phyloP scores from a whole-genome alignment of 2,113 vertebrate genomes.

The Pseudonaja textilis region DNA sequence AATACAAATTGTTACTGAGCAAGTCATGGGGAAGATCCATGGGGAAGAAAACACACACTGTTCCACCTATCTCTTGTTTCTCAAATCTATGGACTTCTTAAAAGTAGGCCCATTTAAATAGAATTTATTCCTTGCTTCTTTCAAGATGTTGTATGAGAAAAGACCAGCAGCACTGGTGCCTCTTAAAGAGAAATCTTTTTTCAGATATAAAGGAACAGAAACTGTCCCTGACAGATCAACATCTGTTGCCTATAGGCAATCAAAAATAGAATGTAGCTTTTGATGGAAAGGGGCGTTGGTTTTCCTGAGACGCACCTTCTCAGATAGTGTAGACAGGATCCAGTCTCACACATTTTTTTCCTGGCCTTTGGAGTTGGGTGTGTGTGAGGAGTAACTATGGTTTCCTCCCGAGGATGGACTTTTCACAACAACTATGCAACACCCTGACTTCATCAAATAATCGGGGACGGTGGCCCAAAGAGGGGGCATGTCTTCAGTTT shows the following conservation, averaged over 20 bases:
- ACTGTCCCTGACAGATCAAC: neutral
- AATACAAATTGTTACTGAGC: neutral
- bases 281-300: neutral
- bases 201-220: neutral
- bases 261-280: neutral
- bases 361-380: too few relatives aligned
- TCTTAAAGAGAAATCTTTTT: neutral
- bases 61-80: neutral
- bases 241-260: neutral
- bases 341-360: too few relatives aligned
- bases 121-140: neutral
- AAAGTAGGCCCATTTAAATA: neutral
- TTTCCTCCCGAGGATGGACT: too few relatives aligned
- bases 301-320: too few relatives aligned
- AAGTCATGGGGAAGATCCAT: neutral
- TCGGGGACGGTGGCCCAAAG: too few relatives aligned
- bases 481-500: too few relatives aligned
- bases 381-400: too few relatives aligned
- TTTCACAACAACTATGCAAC: too few relatives aligned
- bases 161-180: neutral
- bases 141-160: neutral
- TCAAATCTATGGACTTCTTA: neutral
- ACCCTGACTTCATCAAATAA: too few relatives aligned
- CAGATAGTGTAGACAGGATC: too few relatives aligned
- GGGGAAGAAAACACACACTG: neutral